Evolutionary conservation across 2,113 vertebrate species (phyloP), one percentile per base, ranked within the genome.

Genomic region (Nanorana parkeri): DNA sequence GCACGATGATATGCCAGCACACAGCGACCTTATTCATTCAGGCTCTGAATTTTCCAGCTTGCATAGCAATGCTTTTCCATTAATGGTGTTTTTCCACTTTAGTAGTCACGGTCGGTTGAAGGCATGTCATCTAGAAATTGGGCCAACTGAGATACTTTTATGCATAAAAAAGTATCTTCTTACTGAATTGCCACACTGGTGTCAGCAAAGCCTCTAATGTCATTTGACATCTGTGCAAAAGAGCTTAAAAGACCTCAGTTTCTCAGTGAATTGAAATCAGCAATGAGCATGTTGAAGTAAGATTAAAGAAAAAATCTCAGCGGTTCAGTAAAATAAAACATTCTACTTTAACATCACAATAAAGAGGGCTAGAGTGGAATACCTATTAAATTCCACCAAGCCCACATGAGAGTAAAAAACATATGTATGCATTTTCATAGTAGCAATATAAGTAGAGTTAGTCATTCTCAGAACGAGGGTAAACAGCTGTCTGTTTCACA

Each of bases 51-150:
- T 26, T 16, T 69, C 28, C 51, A 67, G 66, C 78, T 47, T 24
- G 67, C 54, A 69, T 60, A 66, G n/a, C 47, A 68, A 68, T 69
- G 32, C 55, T 60, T 41, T 79, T 79, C 77, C 54, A 69, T 80
- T 80, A 80, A 68, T 80, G 78, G 65, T 29, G 56, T 69, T 80
- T 80, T 80, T 80, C 21, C 55, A 60, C 78, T 69, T 69, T 61
- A 69, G 66, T 58, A 69, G 78, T 80, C 55, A 71, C 23, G 78
- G 66, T 69, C 47, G 66, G 78, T 36, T 80, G 66, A 69, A 80
- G 66, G 55, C 78, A 69, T 80, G 67, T 80, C 78, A 69, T 80
- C 69, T 80, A 61, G 66, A 69, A 80, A 69, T 51, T 52, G 69
- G 78, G 78, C 78, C 78, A 80, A 56, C 78, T 36, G 19, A 80